These are phyloP conservation scores for Aspidoscelis tigris DNA, from an alignment of 2,113 vertebrate species.

Conservation along the genomic window DNA sequence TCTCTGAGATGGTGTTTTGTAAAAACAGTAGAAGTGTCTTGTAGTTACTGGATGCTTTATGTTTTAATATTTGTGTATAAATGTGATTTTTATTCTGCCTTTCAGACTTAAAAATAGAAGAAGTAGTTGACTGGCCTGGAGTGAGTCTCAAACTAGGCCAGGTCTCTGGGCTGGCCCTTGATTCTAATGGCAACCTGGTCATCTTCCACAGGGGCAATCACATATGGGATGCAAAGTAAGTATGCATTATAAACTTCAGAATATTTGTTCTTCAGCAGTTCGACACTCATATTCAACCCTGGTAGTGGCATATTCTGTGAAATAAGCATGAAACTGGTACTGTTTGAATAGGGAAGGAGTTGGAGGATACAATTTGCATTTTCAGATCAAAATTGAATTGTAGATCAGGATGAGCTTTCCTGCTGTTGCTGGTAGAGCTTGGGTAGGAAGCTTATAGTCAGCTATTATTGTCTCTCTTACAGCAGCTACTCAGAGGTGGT, in stretches of 20 bases:
- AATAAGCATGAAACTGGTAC: background rate
- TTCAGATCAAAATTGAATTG: background rate
- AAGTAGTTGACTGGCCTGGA: conserved; percentile 85
- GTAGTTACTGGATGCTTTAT: background rate
- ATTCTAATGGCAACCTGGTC: conserved; percentile 87
- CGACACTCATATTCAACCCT: background rate
- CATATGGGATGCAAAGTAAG: conserved; percentile 90
- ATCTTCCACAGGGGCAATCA: conserved; percentile 96
- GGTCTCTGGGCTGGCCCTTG: conserved; percentile 92
- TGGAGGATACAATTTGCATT: background rate
- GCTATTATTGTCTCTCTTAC: too few species aligned
- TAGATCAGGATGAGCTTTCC: background rate
- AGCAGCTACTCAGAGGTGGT: too few species aligned
- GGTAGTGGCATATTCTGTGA: background rate
- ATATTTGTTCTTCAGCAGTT: background rate
- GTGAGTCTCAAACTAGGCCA: conserved; percentile 87
- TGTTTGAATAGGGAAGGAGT: background rate
- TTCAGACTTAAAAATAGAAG: conserved; percentile 87
- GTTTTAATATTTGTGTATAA: conserved; percentile 28
- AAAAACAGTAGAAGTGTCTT: background rate
- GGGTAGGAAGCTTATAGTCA: too few species aligned
- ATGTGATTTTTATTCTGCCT: conserved; percentile 27
- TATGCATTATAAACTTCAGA: conserved; percentile 15
- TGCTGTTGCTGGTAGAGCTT: too few species aligned
- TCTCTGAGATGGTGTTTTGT: background rate